Conservation (phyloP, 2,888 invertebrate genomes). For the Pegoplata infirma region DNA sequence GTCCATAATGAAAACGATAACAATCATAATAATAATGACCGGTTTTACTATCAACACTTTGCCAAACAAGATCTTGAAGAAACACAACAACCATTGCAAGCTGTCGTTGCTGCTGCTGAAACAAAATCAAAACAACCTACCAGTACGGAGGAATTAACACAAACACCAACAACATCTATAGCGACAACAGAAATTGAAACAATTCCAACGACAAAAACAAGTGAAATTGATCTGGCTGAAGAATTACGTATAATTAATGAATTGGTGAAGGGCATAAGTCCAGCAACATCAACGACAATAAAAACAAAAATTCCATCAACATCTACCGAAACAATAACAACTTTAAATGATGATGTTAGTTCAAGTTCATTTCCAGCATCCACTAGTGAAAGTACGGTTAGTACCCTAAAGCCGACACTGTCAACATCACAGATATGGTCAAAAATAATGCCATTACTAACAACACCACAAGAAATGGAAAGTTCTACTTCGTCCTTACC, state of each 20-base stretch:
- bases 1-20: conserved; percentile 53
- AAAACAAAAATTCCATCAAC: conserved; percentile 41
- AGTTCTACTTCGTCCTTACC: conserved; percentile 37
- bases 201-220: conserved; percentile 52
- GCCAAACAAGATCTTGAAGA: conserved; percentile 45
- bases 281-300: conserved; percentile 58
- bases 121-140: no score
- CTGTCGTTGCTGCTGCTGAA: no score
- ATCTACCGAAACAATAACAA: conserved; percentile 53
- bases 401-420: not conserved
- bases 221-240: conserved; percentile 70
- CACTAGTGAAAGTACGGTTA: conserved; percentile 50
- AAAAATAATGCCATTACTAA: conserved; percentile 67
- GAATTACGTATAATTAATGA: conserved; percentile 75
- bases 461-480: conserved; percentile 47
- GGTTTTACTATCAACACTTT: conserved; percentile 67
- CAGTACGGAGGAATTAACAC: not conserved
- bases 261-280: conserved; percentile 72
- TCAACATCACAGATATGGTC: conserved; percentile 66
- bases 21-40: conserved; percentile 65
- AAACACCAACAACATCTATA: conserved; percentile 38
- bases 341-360: conserved; percentile 14
- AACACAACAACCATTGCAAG: not conserved
- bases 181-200: conserved; percentile 35
- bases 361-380: conserved; percentile 17